Conservation (phyloP, 2,888 invertebrate species). For the Disparrhopalites patrizii region DNA sequence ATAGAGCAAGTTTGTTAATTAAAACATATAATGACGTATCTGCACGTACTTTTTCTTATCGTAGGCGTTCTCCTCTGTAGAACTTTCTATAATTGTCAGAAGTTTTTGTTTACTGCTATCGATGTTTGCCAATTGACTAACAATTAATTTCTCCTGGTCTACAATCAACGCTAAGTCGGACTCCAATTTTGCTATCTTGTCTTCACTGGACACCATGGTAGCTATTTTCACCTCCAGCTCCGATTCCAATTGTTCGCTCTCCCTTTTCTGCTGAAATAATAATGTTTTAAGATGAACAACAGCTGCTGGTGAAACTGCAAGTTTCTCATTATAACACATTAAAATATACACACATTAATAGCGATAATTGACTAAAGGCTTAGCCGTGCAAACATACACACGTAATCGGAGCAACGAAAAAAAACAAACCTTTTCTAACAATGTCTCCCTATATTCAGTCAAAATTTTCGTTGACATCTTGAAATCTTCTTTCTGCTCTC, state of each 20-base stretch:
- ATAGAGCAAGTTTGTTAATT: no score
- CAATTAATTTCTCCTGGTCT: constrained; percentile 46
- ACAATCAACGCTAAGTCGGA: constrained; percentile 44
- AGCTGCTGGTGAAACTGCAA: no score
- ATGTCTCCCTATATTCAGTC: constrained; percentile 32
- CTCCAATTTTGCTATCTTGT: constrained; percentile 43
- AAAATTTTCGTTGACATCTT: constrained; percentile 31
- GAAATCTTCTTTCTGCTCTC: constrained; percentile 33
- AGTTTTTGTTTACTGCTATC: constrained; percentile 47
- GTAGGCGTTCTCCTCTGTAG: constrained; percentile 35
- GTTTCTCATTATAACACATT: neutral
- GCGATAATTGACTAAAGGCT: no score
- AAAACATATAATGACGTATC: no score
- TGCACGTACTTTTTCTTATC: constrained; percentile 13
- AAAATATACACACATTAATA: neutral
- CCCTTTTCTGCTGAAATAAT: constrained; percentile 27
- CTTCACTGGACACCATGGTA: constrained; percentile 42
- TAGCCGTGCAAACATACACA: no score
- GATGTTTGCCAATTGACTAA: constrained; percentile 45
- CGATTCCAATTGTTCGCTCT: constrained; percentile 36
- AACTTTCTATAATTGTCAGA: constrained; percentile 45
- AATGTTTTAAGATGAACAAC: neutral
- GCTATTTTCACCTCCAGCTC: constrained; percentile 41
- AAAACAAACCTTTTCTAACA: constrained; percentile 30
- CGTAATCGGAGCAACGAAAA: no score